phyloP scores from a whole-genome alignment of 2,888 invertebrate genomes.

The Orthonevra nobilis region DNA sequence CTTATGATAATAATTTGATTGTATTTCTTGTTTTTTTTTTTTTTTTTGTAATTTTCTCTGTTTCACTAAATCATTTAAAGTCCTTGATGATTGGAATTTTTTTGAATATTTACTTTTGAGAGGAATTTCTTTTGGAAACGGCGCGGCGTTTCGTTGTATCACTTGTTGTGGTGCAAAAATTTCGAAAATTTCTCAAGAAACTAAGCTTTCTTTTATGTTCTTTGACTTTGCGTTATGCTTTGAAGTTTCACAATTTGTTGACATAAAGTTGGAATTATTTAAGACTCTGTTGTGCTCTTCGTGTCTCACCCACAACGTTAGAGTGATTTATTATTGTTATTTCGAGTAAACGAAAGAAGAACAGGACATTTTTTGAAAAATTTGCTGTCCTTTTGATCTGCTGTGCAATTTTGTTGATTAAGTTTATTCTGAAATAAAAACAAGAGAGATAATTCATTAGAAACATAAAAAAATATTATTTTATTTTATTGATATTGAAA shows the following conservation, averaged over 20 bases:
- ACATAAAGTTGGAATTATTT: conserved; percentile 60
- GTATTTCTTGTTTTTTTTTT: background rate
- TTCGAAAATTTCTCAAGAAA: conserved; percentile 24
- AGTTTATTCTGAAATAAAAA: conserved; percentile 62
- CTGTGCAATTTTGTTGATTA: conserved; percentile 41
- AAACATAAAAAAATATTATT: too few relatives aligned
- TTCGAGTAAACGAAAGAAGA: conserved; percentile 46
- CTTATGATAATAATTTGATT: too few relatives aligned
- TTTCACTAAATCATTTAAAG: conserved; percentile 60
- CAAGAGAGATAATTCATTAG: too few relatives aligned
- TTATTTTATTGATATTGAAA: conserved; percentile 25
- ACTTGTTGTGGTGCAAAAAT: conserved; percentile 27
- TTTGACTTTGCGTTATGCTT: conserved; percentile 34
- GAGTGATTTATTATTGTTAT: conserved; percentile 6
- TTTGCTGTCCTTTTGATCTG: conserved; percentile 54
- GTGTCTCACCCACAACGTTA: too few relatives aligned
- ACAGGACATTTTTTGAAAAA: conserved; percentile 50
- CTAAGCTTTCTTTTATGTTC: conserved; percentile 15
- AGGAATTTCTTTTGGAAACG: conserved; percentile 32
- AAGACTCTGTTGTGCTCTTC: conserved; percentile 28
- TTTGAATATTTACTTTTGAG: conserved; percentile 60
- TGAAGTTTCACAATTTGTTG: conserved; percentile 64
- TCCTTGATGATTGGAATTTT: conserved; percentile 69
- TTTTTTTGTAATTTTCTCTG: conserved; percentile 12
- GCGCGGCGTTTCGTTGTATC: too few relatives aligned